Evolutionary conservation across 2,113 vertebrate genomes (phyloP), one percentile per base, ranked within the genome.

Genomic region (Geococcyx californianus): DNA sequence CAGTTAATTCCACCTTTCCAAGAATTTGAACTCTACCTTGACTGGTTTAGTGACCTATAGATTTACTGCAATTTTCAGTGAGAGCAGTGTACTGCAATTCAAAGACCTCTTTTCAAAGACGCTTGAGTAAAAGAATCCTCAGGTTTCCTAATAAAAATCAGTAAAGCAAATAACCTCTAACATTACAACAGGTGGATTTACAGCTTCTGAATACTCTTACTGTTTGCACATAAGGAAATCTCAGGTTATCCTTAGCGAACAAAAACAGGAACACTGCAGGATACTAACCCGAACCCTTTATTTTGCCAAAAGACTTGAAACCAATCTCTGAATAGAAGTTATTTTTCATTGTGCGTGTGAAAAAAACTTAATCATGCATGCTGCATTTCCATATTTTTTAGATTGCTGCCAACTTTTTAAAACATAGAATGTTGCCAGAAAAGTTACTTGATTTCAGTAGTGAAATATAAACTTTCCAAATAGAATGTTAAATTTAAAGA

Each of bases 101-200:
- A 97, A 97, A 96, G 94, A 92, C 25, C 83, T 92, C 90, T 97
- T 97, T 94, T 97, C 90, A 97, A 95, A 98, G 84, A 97, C 13
- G 29, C 81, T 95, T 88, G 87, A 97, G 95, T 90, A 92, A 87
- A 97, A 96, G 92, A 95, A 94, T 96, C 84, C 82, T 98, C 95
- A 93, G 93, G 96, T 98, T 98, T 98, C 97, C 98, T 97, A 93
- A 96, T 96, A 98, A 98, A 95, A 98, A 97, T 96, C 95, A 97
- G 94, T 93, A 97, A 98, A 98, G 91, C 95, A 98, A 98, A 98
- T 97, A 97, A 87, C 69, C 69, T 94, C 69, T 95, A 89, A 95
- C 90, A 97, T 97, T 98, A 97, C 97, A 98, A 97, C 97, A 98
- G 97, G 98, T 98, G 97, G 97, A 98, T 96, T 96, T 96, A 96